A percentile compares a stretch with the other conserved stretches of the same genome.
These are phyloP conservation scores for Trachelus iudaicus DNA, from an alignment of 2,888 invertebrate genomes.

Conservation along the genomic window DNA sequence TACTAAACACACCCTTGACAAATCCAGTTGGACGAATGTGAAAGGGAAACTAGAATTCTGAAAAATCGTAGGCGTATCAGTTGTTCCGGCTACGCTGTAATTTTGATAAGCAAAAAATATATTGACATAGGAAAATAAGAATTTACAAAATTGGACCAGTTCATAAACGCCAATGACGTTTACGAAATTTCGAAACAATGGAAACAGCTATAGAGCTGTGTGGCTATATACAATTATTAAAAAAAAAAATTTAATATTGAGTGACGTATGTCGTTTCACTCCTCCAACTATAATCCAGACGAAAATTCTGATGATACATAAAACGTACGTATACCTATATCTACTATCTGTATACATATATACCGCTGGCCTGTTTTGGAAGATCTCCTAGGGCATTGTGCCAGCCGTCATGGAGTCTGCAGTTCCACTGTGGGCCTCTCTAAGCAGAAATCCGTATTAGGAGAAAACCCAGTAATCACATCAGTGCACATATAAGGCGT, in stretches of 20 bases:
- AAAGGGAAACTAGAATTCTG: background rate
- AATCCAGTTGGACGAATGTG: background rate
- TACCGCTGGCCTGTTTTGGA: background rate
- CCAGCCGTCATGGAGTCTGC: background rate
- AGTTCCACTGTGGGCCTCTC: conserved; percentile 34
- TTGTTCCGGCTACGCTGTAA: background rate
- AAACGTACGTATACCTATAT: background rate
- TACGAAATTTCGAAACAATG: background rate
- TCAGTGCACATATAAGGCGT: conserved; percentile 50
- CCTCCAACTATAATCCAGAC: background rate
- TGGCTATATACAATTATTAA: too few species aligned
- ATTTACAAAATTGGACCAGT: background rate
- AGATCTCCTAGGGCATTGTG: background rate
- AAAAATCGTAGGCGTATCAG: background rate
- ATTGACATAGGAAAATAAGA: background rate
- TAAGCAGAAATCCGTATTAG: conserved; percentile 51
- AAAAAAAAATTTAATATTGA: too few species aligned
- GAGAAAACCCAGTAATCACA: conserved; percentile 50
- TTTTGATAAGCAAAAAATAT: background rate
- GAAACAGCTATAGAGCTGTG: background rate
- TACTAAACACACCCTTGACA: background rate
- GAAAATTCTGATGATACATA: background rate
- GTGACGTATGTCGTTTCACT: background rate
- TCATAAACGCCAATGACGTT: background rate
- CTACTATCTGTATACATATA: background rate